phyloP scores from a whole-genome alignment of 2,797 vertebrate genomes.

The Neoniphon sammara region DNA sequence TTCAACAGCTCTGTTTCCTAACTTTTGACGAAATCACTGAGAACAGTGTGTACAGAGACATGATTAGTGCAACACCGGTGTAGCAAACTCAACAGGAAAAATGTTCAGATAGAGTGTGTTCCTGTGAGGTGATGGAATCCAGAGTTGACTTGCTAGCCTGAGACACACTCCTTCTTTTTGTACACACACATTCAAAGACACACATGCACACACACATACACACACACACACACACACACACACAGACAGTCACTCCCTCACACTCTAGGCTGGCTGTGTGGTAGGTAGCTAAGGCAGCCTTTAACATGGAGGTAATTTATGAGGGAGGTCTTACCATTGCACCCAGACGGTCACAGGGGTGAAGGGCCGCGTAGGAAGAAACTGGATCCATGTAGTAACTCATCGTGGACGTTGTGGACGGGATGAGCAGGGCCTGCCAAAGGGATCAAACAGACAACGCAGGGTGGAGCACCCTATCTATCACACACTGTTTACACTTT shows the following conservation, averaged over 20 bases:
- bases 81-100: conserved; percentile 29
- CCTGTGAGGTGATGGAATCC: conserved; percentile 64
- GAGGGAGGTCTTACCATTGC: conserved; percentile 87
- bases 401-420: conserved; percentile 82
- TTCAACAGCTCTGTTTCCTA: conserved; percentile 67
- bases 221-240: conserved; percentile 47
- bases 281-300: conserved; percentile 69
- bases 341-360: conserved; percentile 83
- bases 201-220: conserved; percentile 25
- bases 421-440: conserved; percentile 77
- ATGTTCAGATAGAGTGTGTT: conserved; percentile 35
- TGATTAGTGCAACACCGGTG: conserved; percentile 33
- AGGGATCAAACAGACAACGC: conserved; percentile 73
- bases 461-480: conserved; percentile 70
- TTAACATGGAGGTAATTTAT: conserved; percentile 81
- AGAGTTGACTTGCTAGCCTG: conserved; percentile 33
- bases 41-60: conserved; percentile 56
- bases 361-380: conserved; percentile 83
- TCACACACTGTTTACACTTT: conserved; percentile 79
- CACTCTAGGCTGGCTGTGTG: conserved; percentile 55
- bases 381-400: conserved; percentile 93
- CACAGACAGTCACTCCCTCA: conserved; percentile 30
- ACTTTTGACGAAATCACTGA: conserved; percentile 57
- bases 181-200: conserved; percentile 21
- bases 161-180: not conserved